phyloP scores from a whole-genome alignment of 2,888 invertebrate genomes.

The Cheilosia pagana region DNA sequence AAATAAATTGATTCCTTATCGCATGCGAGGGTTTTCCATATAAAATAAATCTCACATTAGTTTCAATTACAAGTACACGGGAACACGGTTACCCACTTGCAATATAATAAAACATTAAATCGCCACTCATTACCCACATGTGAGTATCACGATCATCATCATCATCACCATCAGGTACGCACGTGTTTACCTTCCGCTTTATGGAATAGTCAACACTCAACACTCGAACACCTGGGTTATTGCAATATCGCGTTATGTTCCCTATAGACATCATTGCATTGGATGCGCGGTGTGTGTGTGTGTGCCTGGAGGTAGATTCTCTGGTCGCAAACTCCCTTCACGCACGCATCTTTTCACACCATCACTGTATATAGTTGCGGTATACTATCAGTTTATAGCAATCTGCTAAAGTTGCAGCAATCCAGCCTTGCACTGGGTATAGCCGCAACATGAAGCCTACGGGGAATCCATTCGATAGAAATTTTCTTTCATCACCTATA shows the following conservation, averaged over 20 bases:
- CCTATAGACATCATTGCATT: slow-evolving; percentile 15
- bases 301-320: background rate
- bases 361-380: slow-evolving; percentile 21
- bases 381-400: slow-evolving; percentile 39
- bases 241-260: slow-evolving; percentile 54
- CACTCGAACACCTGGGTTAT: slow-evolving; percentile 42
- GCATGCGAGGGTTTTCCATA: background rate
- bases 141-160: slow-evolving; percentile 22
- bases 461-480: slow-evolving; percentile 56
- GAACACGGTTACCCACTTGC: background rate
- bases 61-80: slow-evolving; percentile 18
- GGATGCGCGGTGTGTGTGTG: slow-evolving; percentile 22
- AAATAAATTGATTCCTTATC: background rate
- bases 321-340: slow-evolving; percentile 38
- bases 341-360: slow-evolving; percentile 72
- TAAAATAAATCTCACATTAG: slow-evolving; percentile 15
- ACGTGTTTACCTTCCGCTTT: slow-evolving; percentile 46
- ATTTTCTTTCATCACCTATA: slow-evolving; percentile 59
- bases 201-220: slow-evolving; percentile 38
- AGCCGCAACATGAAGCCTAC: slow-evolving; percentile 2
- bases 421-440: background rate
- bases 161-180: slow-evolving; percentile 44
- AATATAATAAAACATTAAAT: slow-evolving; percentile 4
- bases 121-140: slow-evolving; percentile 1
- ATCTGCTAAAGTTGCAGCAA: slow-evolving; percentile 35